A percentile compares a stretch with the other conserved stretches of the same genome.
These are phyloP conservation scores for Acestrorhynchus altus DNA, from an alignment of 2,797 vertebrate genomes.

Conservation along the genomic window DNA sequence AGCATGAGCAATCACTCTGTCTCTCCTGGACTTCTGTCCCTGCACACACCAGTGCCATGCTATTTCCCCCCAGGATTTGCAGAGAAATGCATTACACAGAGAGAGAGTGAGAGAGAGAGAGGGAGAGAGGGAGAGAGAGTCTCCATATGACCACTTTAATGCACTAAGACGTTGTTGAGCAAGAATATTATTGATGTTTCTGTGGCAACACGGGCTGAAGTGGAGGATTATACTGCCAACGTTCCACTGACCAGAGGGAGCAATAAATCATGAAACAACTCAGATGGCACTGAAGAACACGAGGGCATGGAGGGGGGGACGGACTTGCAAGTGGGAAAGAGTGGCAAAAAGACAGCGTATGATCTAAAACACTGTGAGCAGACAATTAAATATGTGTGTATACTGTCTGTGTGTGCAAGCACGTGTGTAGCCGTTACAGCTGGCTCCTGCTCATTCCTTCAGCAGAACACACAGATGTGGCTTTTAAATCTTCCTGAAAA, in stretches of 20 bases:
- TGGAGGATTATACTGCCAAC: conserved; percentile 76
- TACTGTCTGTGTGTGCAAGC: background rate
- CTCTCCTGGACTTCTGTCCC: conserved; percentile 32
- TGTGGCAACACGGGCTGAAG: conserved; percentile 80
- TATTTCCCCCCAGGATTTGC: conserved; percentile 66
- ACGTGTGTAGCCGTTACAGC: conserved; percentile 5
- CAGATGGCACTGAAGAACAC: conserved; percentile 20
- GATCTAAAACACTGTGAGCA: conserved; percentile 40
- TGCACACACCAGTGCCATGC: conserved; percentile 50
- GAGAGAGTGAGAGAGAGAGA: conserved; percentile 47
- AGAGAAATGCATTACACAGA: conserved; percentile 49
- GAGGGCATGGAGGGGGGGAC: conserved; percentile 45
- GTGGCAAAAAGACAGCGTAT: conserved; percentile 40
- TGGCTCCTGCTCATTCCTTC: conserved; percentile 26
- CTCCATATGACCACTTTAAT: conserved; percentile 79
- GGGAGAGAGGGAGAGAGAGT: conserved; percentile 40
- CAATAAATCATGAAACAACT: conserved; percentile 54
- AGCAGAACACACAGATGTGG: conserved; percentile 41
- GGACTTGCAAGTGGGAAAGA: conserved; percentile 35
- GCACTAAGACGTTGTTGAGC: conserved; percentile 82
- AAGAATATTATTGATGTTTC: conserved; percentile 88
- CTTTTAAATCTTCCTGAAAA: conserved; percentile 62
- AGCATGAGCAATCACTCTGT: conserved; percentile 38
- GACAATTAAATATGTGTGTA: conserved; percentile 19
- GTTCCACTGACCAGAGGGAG: conserved; percentile 55